Conservation (phyloP, 2,888 invertebrate genomes). For the Zygothrica quintamaculata region DNA sequence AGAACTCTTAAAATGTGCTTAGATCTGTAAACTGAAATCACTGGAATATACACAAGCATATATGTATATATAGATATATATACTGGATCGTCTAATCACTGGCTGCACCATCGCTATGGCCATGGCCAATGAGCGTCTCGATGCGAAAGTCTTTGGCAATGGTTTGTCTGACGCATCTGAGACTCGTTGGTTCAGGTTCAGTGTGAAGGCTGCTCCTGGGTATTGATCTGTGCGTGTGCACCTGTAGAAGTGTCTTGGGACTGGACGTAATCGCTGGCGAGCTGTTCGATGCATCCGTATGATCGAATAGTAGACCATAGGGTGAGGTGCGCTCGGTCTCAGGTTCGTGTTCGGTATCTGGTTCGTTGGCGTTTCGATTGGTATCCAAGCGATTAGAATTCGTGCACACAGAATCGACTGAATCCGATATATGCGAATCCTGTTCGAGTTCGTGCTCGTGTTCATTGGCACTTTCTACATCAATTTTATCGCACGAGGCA, state of each 20-base stretch:
- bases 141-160: slow-evolving; percentile 84
- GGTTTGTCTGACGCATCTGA: slow-evolving; percentile 74
- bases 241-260: slow-evolving; percentile 62
- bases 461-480: slow-evolving; percentile 84
- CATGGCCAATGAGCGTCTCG: slow-evolving; percentile 83
- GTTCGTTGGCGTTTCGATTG: slow-evolving; percentile 28
- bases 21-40: slow-evolving; percentile 57
- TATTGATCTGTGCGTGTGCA: slow-evolving; percentile 39
- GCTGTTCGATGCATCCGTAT: slow-evolving; percentile 77
- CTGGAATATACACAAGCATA: slow-evolving; percentile 53
- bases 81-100: slow-evolving; percentile 59
- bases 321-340: slow-evolving; percentile 64
- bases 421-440: slow-evolving; percentile 84
- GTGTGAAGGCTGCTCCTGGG: slow-evolving; percentile 50
- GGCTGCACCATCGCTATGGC: slow-evolving; percentile 70
- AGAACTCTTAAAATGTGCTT: slow-evolving; percentile 65
- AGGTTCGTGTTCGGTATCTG: slow-evolving; percentile 31
- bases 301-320: slow-evolving; percentile 79
- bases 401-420: slow-evolving; percentile 82
- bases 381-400: slow-evolving; percentile 71
- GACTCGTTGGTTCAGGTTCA: slow-evolving; percentile 72
- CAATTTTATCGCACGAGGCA: slow-evolving; percentile 83
- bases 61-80: not conserved
- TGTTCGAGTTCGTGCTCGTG: slow-evolving; percentile 83
- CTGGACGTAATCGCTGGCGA: slow-evolving; percentile 74